Percentiles rank a stretch among this genome's conserved stretches.
Evolutionary conservation across 2,888 invertebrate genomes (phyloP).

Genomic region (Apotomis capreana): DNA sequence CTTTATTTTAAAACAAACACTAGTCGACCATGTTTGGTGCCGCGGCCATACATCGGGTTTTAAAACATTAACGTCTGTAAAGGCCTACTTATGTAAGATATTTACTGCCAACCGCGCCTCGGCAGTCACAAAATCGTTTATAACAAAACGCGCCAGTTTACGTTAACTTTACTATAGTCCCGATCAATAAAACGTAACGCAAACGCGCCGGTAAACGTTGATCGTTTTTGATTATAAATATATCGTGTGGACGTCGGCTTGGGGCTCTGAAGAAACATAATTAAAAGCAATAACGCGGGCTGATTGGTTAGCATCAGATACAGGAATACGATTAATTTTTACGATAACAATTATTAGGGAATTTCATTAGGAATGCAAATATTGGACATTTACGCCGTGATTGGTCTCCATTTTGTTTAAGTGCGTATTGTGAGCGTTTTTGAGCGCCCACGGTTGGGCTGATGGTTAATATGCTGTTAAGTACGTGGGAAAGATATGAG

Average conservation of each 20-base stretch:
- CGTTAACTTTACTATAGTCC: conserved; percentile 45
- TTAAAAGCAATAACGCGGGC: conserved; percentile 57
- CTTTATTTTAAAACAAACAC: conserved; percentile 60
- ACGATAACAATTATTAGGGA: conserved; percentile 58
- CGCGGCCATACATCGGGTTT: conserved; percentile 49
- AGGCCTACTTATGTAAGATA: conserved; percentile 51
- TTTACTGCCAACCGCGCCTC: conserved; percentile 48
- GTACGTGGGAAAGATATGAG: background rate
- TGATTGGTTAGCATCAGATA: conserved; percentile 56
- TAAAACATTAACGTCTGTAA: conserved; percentile 49
- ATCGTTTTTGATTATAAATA: conserved; percentile 47
- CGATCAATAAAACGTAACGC: conserved; percentile 40
- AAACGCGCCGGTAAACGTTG: conserved; percentile 46
- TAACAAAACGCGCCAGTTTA: conserved; percentile 48
- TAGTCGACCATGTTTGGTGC: conserved; percentile 45
- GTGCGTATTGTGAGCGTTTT: conserved; percentile 40
- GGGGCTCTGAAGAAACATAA: conserved; percentile 51
- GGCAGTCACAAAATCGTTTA: conserved; percentile 46
- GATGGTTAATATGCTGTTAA: conserved; percentile 10
- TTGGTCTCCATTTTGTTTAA: conserved; percentile 42
- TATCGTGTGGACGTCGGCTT: conserved; percentile 44
- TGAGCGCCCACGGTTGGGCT: conserved; percentile 2
- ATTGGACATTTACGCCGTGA: conserved; percentile 45
- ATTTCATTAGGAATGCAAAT: conserved; percentile 64
- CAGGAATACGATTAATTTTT: conserved; percentile 56